A percentile compares a stretch with the other conserved stretches of the same genome.
Conservation (phyloP, 2,888 invertebrate species). For the Stratiomys singularior region DNA sequence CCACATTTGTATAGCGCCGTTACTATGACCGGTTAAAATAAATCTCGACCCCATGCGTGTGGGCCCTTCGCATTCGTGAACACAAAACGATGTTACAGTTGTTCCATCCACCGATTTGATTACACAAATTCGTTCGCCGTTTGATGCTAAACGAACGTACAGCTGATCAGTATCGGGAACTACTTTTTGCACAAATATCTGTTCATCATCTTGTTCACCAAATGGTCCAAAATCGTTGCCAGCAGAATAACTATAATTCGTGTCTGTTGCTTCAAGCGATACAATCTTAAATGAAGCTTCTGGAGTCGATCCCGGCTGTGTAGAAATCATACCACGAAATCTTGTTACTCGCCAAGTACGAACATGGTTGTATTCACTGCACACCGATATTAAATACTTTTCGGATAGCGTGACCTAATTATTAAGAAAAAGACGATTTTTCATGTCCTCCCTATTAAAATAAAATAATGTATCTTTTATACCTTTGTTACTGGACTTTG, state of each 20-base stretch:
- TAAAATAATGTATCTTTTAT: too few relatives aligned
- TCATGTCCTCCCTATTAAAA: background rate
- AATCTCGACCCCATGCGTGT: conserved; percentile 91
- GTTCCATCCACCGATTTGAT: conserved; percentile 95
- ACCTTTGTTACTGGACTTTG: conserved; percentile 95
- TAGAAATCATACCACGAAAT: conserved; percentile 98
- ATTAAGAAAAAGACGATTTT: background rate
- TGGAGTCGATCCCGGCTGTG: conserved; percentile 97
- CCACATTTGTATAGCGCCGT: conserved; percentile 97
- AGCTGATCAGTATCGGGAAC: conserved; percentile 96
- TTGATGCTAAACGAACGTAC: conserved; percentile 93
- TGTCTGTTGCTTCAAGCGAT: conserved; percentile 71
- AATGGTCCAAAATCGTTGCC: conserved; percentile 87
- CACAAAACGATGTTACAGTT: conserved; percentile 93
- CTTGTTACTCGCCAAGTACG: conserved; percentile 96
- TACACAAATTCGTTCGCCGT: conserved; percentile 94
- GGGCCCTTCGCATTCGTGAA: conserved; percentile 97
- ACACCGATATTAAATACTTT: conserved; percentile 94
- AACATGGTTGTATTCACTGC: conserved; percentile 98
- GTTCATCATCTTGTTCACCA: conserved; percentile 98
- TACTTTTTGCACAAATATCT: conserved; percentile 97
- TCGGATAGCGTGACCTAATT: conserved; percentile 89
- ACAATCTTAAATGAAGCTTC: conserved; percentile 91
- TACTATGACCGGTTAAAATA: conserved; percentile 91
- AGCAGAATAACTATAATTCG: conserved; percentile 71